Base-by-base conservation (phyloP, 2,888 invertebrate genomes). In the Chydorus sphaericus region DNA sequence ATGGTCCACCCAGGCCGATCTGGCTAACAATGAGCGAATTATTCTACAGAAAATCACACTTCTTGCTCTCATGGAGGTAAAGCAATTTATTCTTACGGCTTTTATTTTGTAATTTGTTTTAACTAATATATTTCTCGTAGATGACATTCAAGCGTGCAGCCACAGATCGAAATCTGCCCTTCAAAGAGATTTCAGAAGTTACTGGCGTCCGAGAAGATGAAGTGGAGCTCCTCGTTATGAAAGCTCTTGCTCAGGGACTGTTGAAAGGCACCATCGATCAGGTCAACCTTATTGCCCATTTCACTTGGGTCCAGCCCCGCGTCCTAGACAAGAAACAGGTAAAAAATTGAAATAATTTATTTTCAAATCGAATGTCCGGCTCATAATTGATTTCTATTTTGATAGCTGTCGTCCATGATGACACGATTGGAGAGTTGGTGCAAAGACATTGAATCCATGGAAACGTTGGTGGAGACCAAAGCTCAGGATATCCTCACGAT, bases 141-240 rank as follows among this genome's bases (percentile, higher is more conserved):
- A 92, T 97, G 91, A 93, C 97, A 0, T 93, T 97, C 68, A 89
- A 88, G 68, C 81, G 94, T 53, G 84, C 92, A 0, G 87, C 93
- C 0, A 88, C 88, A 52, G 82, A 89, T 63, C 73, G 83, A 57
- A 84, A 87, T 66, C 74, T 98, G 57, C 80, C 88, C 0, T 98
- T 98, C 71, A 76, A 78, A 1, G 94, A 96, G 69, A 94, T 98
- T 55, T 82, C 94, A 0, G 73, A 76, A 30, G 88, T 88, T 67
- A 89, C 94, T 4, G 78, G 85, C 61, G 74, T 96, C 57, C 87
- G 88, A 0, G 71, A 53, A 31, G 65, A 68, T 60, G 69, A 73
- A 64, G 91, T 98, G 20, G 98, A 98, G 68, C 75, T 93, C 60
- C 74, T 98, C 48, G 90, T 98, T 1, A 98, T 99, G 97, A 94